Evolutionary conservation across 2,113 vertebrate genomes (phyloP).

Genomic region (Larimichthys polyactis): DNA sequence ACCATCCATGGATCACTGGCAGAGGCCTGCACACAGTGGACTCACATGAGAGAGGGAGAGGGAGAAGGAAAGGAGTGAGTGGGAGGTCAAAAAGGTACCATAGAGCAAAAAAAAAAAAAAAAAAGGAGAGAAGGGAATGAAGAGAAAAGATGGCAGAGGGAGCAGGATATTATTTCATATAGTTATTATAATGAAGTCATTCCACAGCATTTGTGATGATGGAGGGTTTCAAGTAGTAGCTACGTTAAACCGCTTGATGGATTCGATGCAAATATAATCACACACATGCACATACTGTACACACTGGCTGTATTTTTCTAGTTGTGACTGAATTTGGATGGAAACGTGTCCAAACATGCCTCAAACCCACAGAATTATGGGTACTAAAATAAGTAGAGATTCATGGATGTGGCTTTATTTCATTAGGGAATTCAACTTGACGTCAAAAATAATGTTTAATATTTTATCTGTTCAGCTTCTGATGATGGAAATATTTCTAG

Average conservation of each 20-base stretch:
- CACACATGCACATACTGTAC: slow-evolving; percentile 3
- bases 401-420: slow-evolving; percentile 39
- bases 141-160: slow-evolving; percentile 51
- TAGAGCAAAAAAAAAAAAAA: slow-evolving; percentile 7
- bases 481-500: slow-evolving; percentile 27
- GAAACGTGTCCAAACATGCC: slow-evolving; percentile 38
- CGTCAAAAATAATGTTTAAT: slow-evolving; percentile 22
- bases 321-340: slow-evolving; percentile 49
- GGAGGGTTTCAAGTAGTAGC: slow-evolving; percentile 61
- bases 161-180: slow-evolving; percentile 57
- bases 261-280: slow-evolving; percentile 61
- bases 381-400: slow-evolving; percentile 52
- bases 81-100: slow-evolving; percentile 62
- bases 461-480: slow-evolving; percentile 41
- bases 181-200: slow-evolving; percentile 64
- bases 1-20: slow-evolving; percentile 89
- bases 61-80: slow-evolving; percentile 19
- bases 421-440: slow-evolving; percentile 21
- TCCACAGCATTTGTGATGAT: slow-evolving; percentile 32
- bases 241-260: slow-evolving; percentile 64
- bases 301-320: slow-evolving; percentile 37
- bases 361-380: slow-evolving; percentile 60
- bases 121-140: slow-evolving; percentile 13
- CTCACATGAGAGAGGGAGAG: slow-evolving; percentile 77
- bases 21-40: slow-evolving; percentile 88